Conservation (phyloP, 1,140 invertebrate species). For the Parapsyche elsis region DNA sequence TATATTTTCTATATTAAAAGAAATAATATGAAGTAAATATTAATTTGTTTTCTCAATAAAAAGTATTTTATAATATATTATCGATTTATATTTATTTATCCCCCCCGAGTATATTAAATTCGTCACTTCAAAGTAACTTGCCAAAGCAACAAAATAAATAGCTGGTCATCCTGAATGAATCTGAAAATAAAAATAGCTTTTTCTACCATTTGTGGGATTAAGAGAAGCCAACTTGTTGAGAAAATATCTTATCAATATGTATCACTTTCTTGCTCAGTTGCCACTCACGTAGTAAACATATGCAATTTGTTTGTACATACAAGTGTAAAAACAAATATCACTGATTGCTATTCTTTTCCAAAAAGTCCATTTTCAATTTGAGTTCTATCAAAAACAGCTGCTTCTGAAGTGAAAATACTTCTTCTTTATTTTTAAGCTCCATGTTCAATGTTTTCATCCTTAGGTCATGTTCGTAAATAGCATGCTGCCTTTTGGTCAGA, state of each 20-base stretch:
- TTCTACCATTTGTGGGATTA: neutral
- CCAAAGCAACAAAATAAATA: no score
- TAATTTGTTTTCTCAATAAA: no score
- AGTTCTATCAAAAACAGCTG: constrained; percentile 67
- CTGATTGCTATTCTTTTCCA: constrained; percentile 66
- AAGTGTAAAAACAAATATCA: constrained; percentile 54
- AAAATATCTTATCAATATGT: constrained; percentile 22
- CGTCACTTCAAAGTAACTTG: no score
- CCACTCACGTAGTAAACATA: constrained; percentile 1
- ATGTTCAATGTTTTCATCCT: constrained; percentile 67
- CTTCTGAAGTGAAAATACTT: constrained; percentile 67
- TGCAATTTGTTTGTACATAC: neutral
- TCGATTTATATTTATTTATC: no score
- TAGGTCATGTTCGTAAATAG: constrained; percentile 66
- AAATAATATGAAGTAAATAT: no score
- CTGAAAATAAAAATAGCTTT: no score
- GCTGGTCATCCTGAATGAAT: no score
- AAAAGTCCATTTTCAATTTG: constrained; percentile 67
- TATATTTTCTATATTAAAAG: no score
- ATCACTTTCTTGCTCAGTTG: constrained; percentile 30
- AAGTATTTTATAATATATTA: no score
- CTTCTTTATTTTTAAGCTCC: constrained; percentile 66
- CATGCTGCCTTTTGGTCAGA: constrained; percentile 65
- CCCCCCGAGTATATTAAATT: no score
- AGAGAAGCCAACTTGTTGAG: constrained; percentile 10